These are phyloP conservation scores for Neoitamus cyanurus DNA, from an alignment of 2,888 invertebrate genomes.

Conservation along the genomic window DNA sequence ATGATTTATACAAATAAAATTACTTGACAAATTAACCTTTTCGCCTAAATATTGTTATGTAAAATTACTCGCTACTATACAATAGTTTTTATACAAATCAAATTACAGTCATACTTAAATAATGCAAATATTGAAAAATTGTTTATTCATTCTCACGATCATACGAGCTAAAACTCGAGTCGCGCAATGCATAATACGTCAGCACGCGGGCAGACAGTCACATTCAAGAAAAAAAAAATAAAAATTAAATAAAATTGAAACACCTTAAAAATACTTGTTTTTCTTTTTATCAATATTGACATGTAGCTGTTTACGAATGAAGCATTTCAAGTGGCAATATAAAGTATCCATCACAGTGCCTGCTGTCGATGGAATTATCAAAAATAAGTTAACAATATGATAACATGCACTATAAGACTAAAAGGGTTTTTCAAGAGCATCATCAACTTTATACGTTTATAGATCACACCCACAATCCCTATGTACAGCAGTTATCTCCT, in stretches of 20 bases:
- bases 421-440: not conserved
- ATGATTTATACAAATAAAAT: slow-evolving; percentile 28
- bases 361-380: slow-evolving; percentile 35
- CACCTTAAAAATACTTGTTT: not conserved
- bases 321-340: slow-evolving; percentile 11
- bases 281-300: slow-evolving; percentile 4
- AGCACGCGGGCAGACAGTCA: not conserved
- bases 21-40: slow-evolving; percentile 30
- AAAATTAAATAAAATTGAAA: not conserved
- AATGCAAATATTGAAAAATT: not conserved
- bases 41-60: slow-evolving; percentile 11
- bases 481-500: not conserved
- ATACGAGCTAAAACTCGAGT: not conserved
- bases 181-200: not conserved
- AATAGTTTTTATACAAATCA: slow-evolving; percentile 8
- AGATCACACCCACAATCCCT: not conserved
- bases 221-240: not conserved
- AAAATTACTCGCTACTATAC: slow-evolving; percentile 15
- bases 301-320: not conserved
- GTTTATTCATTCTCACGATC: not conserved
- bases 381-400: slow-evolving; percentile 31
- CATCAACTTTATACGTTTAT: not conserved
- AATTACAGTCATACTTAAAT: slow-evolving; percentile 22
- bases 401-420: slow-evolving; percentile 30
- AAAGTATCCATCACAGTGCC: slow-evolving; percentile 15